A percentile compares a stretch with the other conserved stretches of the same genome.
Conservation (phyloP, 2,113 vertebrate species). For the Menidia beryllina region DNA sequence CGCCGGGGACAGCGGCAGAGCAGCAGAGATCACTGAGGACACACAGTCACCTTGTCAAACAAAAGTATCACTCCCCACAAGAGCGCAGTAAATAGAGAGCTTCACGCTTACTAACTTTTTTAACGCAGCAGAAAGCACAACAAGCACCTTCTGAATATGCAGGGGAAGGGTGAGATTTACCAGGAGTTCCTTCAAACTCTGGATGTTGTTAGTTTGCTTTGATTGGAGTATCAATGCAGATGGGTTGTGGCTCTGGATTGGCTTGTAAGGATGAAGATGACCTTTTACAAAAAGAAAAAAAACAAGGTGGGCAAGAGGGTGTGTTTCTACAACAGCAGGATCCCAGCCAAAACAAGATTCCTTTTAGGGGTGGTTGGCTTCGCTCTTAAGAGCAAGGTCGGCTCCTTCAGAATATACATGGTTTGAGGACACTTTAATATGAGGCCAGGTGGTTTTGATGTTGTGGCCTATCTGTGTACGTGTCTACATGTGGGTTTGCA, state of each 20-base stretch:
- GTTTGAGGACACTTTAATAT: not conserved
- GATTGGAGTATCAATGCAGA: not conserved
- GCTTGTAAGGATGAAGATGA: not conserved
- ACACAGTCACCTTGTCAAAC: constrained; percentile 27
- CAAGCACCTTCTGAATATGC: not conserved
- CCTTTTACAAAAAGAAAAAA: not conserved
- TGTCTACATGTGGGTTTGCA: not conserved
- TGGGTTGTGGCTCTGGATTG: not conserved
- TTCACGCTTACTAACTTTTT: constrained; percentile 45
- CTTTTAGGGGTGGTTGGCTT: too few species aligned
- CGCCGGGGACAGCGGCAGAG: constrained; percentile 48
- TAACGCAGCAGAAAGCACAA: not conserved
- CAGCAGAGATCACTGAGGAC: constrained; percentile 61
- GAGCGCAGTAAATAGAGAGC: constrained; percentile 31
- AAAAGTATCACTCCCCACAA: constrained; percentile 25
- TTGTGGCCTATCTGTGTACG: not conserved
- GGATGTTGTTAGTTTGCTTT: not conserved
- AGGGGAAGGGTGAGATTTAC: not conserved
- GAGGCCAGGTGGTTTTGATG: not conserved
- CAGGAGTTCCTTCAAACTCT: not conserved
- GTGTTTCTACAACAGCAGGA: not conserved
- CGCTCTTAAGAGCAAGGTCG: not conserved
- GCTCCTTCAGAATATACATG: not conserved
- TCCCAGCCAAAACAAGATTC: not conserved
- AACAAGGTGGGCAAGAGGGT: not conserved